These are phyloP conservation scores for Tragopan temminckii DNA, from an alignment of 2,797 vertebrate species.

Conservation along the genomic window DNA sequence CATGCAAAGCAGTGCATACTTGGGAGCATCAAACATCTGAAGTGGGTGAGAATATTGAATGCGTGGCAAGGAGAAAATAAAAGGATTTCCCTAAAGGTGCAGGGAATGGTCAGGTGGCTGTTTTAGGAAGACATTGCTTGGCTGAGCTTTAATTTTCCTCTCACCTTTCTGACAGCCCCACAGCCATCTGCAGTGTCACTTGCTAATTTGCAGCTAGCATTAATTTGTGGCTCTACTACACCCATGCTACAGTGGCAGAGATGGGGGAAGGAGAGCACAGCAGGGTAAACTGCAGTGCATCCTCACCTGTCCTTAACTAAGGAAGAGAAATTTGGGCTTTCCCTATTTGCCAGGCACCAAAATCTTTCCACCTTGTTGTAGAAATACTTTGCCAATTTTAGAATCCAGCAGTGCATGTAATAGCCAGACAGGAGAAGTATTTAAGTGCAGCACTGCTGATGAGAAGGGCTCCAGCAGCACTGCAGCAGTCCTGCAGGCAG, in stretches of 20 bases:
- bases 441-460: neutral
- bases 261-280: neutral
- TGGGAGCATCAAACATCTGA: neutral
- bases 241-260: neutral
- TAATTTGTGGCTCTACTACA: neutral
- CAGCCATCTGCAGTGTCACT: neutral
- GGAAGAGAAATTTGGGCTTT: neutral
- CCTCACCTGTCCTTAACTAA: neutral
- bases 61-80: neutral
- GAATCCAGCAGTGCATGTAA: neutral
- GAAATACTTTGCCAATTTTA: neutral
- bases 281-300: neutral
- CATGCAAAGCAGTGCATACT: neutral
- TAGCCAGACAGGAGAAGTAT: neutral
- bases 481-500: slow-evolving; percentile 56
- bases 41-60: neutral
- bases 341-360: neutral
- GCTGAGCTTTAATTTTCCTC: neutral
- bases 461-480: slow-evolving; percentile 25
- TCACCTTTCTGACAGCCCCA: neutral
- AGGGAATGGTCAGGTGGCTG: neutral
- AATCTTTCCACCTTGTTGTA: neutral
- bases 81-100: neutral
- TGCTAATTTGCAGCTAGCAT: neutral
- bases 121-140: slow-evolving; percentile 9